Percentiles rank a stretch among this genome's conserved stretches.
Evolutionary conservation across 2,888 invertebrate species (phyloP).

Genomic region (Proisotoma minuta): DNA sequence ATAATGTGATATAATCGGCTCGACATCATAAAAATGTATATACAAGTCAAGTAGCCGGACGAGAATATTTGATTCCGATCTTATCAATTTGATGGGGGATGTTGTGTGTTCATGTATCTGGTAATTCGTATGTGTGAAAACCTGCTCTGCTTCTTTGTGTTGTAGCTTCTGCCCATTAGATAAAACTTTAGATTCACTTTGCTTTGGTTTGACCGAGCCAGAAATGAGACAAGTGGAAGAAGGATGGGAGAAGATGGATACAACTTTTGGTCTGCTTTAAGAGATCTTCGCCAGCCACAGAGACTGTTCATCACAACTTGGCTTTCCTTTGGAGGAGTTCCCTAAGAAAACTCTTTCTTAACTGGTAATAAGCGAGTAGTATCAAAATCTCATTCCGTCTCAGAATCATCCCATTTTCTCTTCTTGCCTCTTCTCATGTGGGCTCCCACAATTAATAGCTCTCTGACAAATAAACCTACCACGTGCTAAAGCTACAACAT

Average conservation of each 20-base stretch:
- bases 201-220: not conserved
- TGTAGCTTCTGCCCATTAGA: not conserved
- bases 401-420: constrained; percentile 12
- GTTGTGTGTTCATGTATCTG: not conserved
- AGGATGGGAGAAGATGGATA: not conserved
- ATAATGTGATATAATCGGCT: constrained; percentile 2
- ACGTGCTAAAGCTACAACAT: not conserved
- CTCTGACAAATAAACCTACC: not conserved
- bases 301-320: constrained; percentile 4
- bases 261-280: not conserved
- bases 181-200: not conserved
- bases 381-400: not conserved
- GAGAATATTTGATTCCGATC: not conserved
- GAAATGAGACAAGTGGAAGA: not conserved
- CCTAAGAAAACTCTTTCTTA: constrained; percentile 9
- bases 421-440: constrained; percentile 5
- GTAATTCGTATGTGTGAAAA: constrained; percentile 5
- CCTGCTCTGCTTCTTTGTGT: not conserved
- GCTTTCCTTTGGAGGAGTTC: constrained; percentile 4
- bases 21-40: not conserved
- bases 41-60: not conserved
- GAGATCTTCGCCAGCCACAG: constrained; percentile 5
- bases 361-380: constrained; percentile 6
- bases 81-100: constrained; percentile 5
- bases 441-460: not conserved